Percentiles rank a stretch among this genome's conserved stretches.
These are phyloP conservation scores for Todiramphus saurophagus DNA, from an alignment of 2,113 vertebrate species.

Conservation along the genomic window DNA sequence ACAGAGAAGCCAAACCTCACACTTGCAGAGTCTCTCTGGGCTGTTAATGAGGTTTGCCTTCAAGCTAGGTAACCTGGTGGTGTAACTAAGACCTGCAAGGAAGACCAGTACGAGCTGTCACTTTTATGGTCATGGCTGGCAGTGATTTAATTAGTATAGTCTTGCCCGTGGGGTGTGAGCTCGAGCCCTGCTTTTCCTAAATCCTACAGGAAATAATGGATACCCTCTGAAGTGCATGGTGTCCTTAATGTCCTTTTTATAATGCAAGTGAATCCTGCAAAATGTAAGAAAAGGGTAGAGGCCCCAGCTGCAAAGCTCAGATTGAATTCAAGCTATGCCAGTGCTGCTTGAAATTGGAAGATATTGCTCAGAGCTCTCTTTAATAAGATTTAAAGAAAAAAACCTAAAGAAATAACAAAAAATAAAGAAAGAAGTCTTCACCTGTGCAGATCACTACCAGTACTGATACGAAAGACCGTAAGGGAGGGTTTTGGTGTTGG, in stretches of 20 bases:
- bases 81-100: not conserved
- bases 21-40: not conserved
- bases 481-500: not conserved
- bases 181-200: not conserved
- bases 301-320: slow-evolving; percentile 10
- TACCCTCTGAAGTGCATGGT: not conserved
- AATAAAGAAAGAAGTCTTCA: not conserved
- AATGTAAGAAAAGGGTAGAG: not conserved
- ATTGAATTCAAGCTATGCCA: slow-evolving; percentile 1
- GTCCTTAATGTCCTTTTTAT: not conserved
- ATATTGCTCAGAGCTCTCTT: not conserved
- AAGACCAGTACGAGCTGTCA: not conserved
- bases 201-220: not conserved
- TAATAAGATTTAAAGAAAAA: not conserved
- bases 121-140: not conserved
- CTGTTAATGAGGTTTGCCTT: not conserved
- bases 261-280: not conserved
- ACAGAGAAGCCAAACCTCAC: not conserved
- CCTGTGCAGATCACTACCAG: not conserved
- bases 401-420: not conserved
- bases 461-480: not conserved
- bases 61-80: not conserved
- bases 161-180: not conserved
- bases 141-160: slow-evolving; percentile 22
- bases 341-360: not conserved